Evolutionary conservation across 2,113 vertebrate genomes (phyloP), one percentile per base, ranked within the genome.

Genomic region (Etheostoma cragini): DNA sequence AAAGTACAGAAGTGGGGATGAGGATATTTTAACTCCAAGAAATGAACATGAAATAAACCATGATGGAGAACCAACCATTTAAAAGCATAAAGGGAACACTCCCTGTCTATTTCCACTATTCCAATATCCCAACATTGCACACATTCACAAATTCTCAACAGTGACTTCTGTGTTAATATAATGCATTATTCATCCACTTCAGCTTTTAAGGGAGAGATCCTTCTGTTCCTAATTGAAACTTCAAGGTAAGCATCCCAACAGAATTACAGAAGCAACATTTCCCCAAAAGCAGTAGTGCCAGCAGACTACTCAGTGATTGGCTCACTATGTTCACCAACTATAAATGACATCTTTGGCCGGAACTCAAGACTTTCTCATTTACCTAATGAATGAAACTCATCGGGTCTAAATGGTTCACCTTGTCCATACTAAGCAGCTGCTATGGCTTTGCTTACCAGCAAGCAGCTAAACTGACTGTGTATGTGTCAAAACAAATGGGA

Each of bases 301-400:
- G 88, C 77, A 90, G 87, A 88, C 89, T 90, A 94, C 92, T 94
- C 84, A 88, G 65, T 64, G 42, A 54, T 90, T 94, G 93, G 92
- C 91, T 82, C 76, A 11, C 30, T 47, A 8, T 79, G 15, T 73
- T 80, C 56, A 78, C 77, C 24, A 76, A 78, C 76, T 75, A 89
- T 77, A 88, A 92, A 92, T 87, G 5, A 83, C 50, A 47, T 60
- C 53, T 89, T 83, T 93, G 91, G 91, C 87, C 58, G 47, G 35
- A 84, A 87, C 67, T 89, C 93, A 83, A 85, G 70, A 62, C 22
- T 78, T 81, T 92, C 83, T 91, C 65, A 92, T 93, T 94, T 87
- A 81, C n/a, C 58, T 88, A 93, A 95, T 93, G 89, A 94, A 78
- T 63, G 52, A 80, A 89, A 80, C 38, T 72, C 63, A 47, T 90